Percentiles rank a stretch among this genome's conserved stretches.
Conservation (phyloP, 2,888 invertebrate genomes). For the Malachius bipustulatus region DNA sequence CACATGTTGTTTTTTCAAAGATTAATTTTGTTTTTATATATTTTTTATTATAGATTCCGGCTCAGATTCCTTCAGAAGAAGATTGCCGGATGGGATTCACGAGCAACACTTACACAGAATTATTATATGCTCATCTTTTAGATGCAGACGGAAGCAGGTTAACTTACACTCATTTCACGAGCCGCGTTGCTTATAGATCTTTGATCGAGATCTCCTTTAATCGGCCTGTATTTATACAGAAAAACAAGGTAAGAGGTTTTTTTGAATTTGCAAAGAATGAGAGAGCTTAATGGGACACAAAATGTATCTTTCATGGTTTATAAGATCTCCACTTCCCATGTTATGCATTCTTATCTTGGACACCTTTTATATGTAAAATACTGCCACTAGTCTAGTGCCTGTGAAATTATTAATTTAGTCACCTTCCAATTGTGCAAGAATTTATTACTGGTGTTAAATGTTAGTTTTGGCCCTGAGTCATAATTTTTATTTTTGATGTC, state of each 20-base stretch:
- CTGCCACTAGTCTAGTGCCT: too few species aligned
- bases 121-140: slow-evolving; percentile 68
- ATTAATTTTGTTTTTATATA: slow-evolving; percentile 3
- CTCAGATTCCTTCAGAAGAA: slow-evolving; percentile 51
- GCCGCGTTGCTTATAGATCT: slow-evolving; percentile 59
- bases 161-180: slow-evolving; percentile 73
- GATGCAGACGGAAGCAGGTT: slow-evolving; percentile 69
- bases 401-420: too few species aligned
- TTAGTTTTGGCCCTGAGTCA: too few species aligned
- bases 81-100: slow-evolving; percentile 31
- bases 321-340: too few species aligned
- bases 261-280: slow-evolving; percentile 3
- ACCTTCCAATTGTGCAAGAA: too few species aligned
- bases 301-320: too few species aligned
- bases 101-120: slow-evolving; percentile 52
- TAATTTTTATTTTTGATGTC: too few species aligned
- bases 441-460: too few species aligned
- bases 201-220: slow-evolving; percentile 72
- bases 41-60: slow-evolving; percentile 48
- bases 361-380: too few species aligned
- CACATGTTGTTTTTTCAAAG: too few species aligned
- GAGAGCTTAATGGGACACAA: slow-evolving; percentile 1
- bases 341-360: too few species aligned
- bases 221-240: slow-evolving; percentile 64
- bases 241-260: slow-evolving; percentile 47